A percentile compares a stretch with the other conserved stretches of the same genome.
These are phyloP conservation scores for Ceuthmochares aereus DNA, from an alignment of 2,113 vertebrate genomes.

Conservation along the genomic window DNA sequence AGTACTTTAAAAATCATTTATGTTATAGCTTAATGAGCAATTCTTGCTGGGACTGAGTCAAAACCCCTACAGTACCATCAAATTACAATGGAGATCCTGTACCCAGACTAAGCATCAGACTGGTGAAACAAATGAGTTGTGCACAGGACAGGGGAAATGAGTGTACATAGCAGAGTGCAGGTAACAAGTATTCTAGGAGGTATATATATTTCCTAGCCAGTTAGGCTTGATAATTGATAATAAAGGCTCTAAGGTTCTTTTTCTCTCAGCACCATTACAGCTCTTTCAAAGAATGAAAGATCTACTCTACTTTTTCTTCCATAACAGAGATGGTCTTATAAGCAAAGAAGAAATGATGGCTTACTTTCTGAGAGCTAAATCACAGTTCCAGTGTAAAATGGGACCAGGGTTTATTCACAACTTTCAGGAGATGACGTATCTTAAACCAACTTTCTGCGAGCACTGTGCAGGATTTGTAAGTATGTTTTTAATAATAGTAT, in stretches of 20 bases:
- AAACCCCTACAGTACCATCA: neutral
- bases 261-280: neutral
- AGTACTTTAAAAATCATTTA: neutral
- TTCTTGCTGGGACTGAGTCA: neutral
- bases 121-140: neutral
- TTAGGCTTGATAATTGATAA: neutral
- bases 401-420: conserved; percentile 96
- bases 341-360: conserved; percentile 99
- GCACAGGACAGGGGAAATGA: neutral
- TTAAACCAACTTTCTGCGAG: conserved; percentile 97
- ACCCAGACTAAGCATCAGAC: neutral
- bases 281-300: neutral
- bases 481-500: conserved; percentile 45
- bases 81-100: neutral
- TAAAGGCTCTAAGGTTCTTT: neutral
- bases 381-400: conserved; percentile 95
- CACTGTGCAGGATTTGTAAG: conserved; percentile 98
- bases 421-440: conserved; percentile 97
- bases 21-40: neutral
- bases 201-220: neutral
- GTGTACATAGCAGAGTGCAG: neutral
- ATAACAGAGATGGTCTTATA: conserved; percentile 90
- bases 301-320: neutral
- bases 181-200: neutral
- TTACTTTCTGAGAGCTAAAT: conserved; percentile 95